These are phyloP conservation scores for Steinernema khuongi DNA, from an alignment of 1,140 invertebrate species.

Conservation along the genomic window DNA sequence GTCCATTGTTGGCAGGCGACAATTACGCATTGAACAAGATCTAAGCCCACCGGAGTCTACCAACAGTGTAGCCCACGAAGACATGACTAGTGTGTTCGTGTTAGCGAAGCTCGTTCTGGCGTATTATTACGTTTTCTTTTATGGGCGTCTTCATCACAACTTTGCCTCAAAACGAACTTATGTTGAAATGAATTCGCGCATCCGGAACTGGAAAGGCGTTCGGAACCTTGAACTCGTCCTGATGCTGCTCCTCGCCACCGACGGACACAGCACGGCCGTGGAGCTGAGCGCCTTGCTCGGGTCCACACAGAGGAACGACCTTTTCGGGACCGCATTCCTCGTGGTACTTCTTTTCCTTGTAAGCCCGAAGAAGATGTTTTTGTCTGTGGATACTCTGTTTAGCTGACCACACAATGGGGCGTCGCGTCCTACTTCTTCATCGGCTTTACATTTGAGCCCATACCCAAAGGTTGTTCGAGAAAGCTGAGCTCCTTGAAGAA, in stretches of 20 bases:
- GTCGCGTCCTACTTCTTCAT: not conserved
- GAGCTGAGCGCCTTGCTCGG: not conserved
- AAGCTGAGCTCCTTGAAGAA: not conserved
- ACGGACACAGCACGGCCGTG: not conserved
- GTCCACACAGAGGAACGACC: not conserved
- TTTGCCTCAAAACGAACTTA: not conserved
- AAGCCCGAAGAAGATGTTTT: not conserved
- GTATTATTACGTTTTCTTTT: not conserved
- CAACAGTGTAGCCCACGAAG: not conserved
- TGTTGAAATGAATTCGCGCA: not conserved
- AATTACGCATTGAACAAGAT: constrained; percentile 1
- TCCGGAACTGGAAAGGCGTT: not conserved
- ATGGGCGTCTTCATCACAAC: not conserved
- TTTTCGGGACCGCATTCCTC: not conserved
- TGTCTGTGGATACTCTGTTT: not conserved
- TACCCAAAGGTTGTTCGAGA: not conserved
- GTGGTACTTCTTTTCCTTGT: not conserved
- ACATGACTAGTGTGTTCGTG: not conserved
- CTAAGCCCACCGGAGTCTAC: not conserved
- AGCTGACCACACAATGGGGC: not conserved
- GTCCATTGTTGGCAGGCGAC: not conserved
- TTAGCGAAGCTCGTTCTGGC: not conserved
- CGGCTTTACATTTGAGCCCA: not conserved
- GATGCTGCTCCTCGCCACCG: not conserved
- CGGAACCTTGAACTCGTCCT: not conserved